phyloP scores from a whole-genome alignment of 1,140 invertebrate species.

The Lepidotrigona ventralis region DNA sequence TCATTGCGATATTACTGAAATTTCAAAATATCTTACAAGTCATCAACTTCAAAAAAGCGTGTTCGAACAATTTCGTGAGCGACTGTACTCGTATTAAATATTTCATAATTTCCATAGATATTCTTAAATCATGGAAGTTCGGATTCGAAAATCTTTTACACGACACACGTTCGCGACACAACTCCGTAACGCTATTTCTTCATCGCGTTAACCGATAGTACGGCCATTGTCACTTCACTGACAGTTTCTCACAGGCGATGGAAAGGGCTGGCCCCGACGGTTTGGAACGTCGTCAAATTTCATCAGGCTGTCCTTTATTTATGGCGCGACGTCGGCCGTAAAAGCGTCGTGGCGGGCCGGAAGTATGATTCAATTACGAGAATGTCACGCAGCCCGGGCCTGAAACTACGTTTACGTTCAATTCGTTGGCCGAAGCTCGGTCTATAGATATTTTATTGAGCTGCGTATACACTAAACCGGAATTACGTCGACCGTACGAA shows the following conservation, averaged over 20 bases:
- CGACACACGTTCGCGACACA: too few species aligned
- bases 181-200: neutral
- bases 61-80: too few species aligned
- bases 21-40: too few species aligned
- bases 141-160: too few species aligned
- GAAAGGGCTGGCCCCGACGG: neutral
- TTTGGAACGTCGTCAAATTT: neutral
- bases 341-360: slow-evolving; percentile 6
- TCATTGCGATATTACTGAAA: too few species aligned
- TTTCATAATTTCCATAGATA: too few species aligned
- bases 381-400: neutral
- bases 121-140: too few species aligned
- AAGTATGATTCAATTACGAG: slow-evolving; percentile 40
- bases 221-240: neutral
- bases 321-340: neutral
- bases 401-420: slow-evolving; percentile 45
- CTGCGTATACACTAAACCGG: neutral
- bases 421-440: slow-evolving; percentile 40
- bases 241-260: too few species aligned
- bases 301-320: slow-evolving; percentile 12
- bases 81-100: too few species aligned
- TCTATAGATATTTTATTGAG: slow-evolving; percentile 51
- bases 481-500: neutral
- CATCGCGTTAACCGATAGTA: neutral
- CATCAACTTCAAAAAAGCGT: too few species aligned